A percentile compares a stretch with the other conserved stretches of the same genome.
phyloP scores from a whole-genome alignment of 2,113 vertebrate species.

The Phalacrocorax carbo region DNA sequence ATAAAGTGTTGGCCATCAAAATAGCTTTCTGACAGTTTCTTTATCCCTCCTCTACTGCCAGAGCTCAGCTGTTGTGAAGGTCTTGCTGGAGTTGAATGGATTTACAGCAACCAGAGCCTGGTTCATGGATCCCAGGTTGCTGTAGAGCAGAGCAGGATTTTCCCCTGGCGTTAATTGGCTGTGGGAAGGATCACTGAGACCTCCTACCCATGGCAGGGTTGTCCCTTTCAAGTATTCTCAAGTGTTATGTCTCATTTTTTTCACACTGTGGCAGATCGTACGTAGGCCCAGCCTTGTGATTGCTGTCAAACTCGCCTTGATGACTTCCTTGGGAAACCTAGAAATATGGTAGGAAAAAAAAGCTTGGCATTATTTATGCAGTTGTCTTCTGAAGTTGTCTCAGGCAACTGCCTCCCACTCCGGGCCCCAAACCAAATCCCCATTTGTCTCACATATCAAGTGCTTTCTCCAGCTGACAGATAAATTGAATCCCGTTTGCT shows the following conservation, averaged over 20 bases:
- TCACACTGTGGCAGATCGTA: background rate
- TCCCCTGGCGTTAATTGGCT: background rate
- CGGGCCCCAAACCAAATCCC: background rate
- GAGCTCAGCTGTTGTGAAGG: background rate
- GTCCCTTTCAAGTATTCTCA: background rate
- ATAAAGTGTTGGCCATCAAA: background rate
- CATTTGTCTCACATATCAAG: background rate
- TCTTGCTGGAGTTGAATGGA: background rate
- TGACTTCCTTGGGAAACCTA: background rate
- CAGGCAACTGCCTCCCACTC: background rate
- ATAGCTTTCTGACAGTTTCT: constrained; percentile 16
- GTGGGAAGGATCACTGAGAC: background rate
- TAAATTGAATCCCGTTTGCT: background rate
- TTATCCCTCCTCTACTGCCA: background rate
- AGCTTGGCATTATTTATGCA: background rate
- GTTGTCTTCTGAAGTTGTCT: background rate
- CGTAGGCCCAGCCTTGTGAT: background rate
- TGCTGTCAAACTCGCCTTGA: background rate
- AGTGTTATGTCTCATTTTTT: background rate
- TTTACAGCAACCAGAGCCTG: background rate
- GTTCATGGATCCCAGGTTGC: background rate
- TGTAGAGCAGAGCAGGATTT: background rate
- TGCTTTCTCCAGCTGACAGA: background rate
- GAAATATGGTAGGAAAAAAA: background rate
- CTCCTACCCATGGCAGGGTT: background rate